phyloP scores from a whole-genome alignment of 2,113 vertebrate genomes.

The Gracilinanus agilis region DNA sequence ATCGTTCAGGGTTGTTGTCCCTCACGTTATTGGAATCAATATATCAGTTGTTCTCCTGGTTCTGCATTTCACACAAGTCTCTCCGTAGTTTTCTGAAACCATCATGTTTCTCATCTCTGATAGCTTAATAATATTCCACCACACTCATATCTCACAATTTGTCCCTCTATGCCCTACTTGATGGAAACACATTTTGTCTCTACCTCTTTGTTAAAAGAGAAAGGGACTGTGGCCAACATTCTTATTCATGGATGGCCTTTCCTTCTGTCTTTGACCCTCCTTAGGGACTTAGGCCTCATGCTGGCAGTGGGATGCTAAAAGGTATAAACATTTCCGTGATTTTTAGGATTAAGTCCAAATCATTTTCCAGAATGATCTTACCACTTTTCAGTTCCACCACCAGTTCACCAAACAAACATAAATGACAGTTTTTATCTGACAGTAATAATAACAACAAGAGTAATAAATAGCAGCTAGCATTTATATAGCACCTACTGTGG shows the following conservation, averaged over 20 bases:
- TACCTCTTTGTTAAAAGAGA: not conserved
- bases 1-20: not conserved
- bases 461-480: not conserved
- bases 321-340: not conserved
- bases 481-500: not conserved
- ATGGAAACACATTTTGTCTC: not conserved
- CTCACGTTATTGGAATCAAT: not conserved
- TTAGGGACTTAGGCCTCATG: not conserved
- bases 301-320: not conserved
- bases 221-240: not conserved
- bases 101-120: not conserved
- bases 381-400: not conserved
- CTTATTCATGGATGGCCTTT: not conserved
- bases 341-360: not conserved
- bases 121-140: not conserved
- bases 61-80: not conserved
- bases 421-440: not conserved
- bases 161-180: not conserved
- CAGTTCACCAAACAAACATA: not conserved
- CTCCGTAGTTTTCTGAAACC: not conserved
- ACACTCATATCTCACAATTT: not conserved
- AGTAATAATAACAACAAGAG: not conserved
- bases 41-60: not conserved
- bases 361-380: not conserved
- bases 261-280: not conserved